These are phyloP conservation scores for Pluvialis apricaria DNA, from an alignment of 2,113 vertebrate species.

Conservation along the genomic window DNA sequence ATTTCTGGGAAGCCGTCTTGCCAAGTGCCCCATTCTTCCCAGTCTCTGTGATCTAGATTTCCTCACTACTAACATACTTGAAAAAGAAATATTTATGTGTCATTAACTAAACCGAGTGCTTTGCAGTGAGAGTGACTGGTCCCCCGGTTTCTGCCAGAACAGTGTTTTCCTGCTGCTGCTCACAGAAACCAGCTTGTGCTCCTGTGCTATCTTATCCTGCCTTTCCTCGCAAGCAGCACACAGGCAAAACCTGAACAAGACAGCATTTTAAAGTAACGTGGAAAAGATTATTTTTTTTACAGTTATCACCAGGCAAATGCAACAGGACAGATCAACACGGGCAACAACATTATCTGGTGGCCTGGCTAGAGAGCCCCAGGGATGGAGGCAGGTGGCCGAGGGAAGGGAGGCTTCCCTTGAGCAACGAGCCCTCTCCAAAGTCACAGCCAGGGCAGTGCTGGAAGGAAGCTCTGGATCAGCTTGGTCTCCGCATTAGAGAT, in stretches of 20 bases:
- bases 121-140: neutral
- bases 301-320: neutral
- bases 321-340: neutral
- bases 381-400: neutral
- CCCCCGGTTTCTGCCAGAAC: neutral
- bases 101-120: neutral
- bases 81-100: neutral
- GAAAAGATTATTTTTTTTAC: neutral
- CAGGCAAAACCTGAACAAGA: neutral
- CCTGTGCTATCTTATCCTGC: neutral
- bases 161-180: neutral
- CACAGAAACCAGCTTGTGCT: neutral
- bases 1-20: neutral
- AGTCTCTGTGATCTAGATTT: neutral
- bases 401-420: constrained; percentile 50
- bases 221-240: neutral
- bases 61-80: neutral
- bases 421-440: constrained; percentile 27
- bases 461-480: constrained; percentile 71
- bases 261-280: neutral
- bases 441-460: constrained; percentile 64
- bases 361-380: neutral
- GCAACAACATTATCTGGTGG: neutral
- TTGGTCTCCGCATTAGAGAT: constrained; percentile 56
- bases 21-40: neutral